These are phyloP conservation scores for Heterotilapia buettikoferi DNA, from an alignment of 2,113 vertebrate species.

Conservation along the genomic window DNA sequence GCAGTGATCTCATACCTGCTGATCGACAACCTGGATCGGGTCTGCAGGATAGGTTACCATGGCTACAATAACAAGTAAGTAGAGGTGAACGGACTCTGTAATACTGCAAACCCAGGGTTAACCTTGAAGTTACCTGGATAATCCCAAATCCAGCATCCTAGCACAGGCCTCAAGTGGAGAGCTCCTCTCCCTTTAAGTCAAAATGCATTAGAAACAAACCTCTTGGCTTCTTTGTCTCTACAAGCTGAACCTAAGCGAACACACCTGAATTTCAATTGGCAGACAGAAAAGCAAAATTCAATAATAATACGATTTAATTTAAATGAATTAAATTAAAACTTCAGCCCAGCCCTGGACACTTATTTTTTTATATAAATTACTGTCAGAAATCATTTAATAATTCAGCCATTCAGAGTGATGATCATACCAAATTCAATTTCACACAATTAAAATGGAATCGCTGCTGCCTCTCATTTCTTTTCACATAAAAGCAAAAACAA, in stretches of 20 bases:
- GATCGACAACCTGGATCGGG: not conserved
- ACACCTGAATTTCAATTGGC: not conserved
- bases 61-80: not conserved
- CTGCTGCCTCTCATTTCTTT: not conserved
- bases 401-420: not conserved
- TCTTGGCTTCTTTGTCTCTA: not conserved
- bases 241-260: not conserved
- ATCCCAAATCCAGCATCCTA: not conserved
- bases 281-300: not conserved
- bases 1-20: not conserved
- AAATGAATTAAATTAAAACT: not conserved
- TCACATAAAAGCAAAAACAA: not conserved
- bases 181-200: not conserved
- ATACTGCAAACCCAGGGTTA: not conserved
- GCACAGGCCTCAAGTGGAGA: not conserved
- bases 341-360: not conserved
- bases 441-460: not conserved
- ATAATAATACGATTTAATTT: not conserved
- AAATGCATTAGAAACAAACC: not conserved
- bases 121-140: not conserved
- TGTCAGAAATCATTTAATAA: not conserved
- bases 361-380: not conserved
- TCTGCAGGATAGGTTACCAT: not conserved
- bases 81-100: not conserved
- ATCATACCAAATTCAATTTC: constrained; percentile 17